Evolutionary conservation across 2,797 vertebrate genomes (phyloP).

Genomic region (Sphenopsis melanotis): DNA sequence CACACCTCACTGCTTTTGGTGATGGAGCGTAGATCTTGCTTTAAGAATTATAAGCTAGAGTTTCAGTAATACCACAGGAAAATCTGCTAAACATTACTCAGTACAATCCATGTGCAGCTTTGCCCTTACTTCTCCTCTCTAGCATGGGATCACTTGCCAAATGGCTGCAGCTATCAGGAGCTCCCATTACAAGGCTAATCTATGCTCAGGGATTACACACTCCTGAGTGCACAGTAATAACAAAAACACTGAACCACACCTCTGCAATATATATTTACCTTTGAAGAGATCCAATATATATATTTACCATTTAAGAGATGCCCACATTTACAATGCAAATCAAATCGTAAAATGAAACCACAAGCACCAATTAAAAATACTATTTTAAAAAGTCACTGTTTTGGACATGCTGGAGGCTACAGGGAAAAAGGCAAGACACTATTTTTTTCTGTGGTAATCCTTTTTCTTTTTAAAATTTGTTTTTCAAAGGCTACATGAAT

Average conservation of each 20-base stretch:
- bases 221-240: slow-evolving; percentile 17
- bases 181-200: background rate
- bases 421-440: background rate
- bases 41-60: background rate
- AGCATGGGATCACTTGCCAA: background rate
- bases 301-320: background rate
- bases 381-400: background rate
- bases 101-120: background rate
- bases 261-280: background rate
- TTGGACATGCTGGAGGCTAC: background rate
- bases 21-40: background rate
- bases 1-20: background rate
- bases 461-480: slow-evolving; percentile 15
- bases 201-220: background rate
- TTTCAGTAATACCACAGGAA: background rate
- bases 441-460: background rate
- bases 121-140: background rate
- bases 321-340: background rate
- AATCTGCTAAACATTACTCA: background rate
- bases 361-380: background rate
- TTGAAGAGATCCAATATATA: background rate
- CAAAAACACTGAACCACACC: background rate
- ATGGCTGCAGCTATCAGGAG: background rate
- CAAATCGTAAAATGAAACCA: background rate
- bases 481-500: slow-evolving; percentile 8